These are phyloP conservation scores for Beaufortia kweichowensis DNA, from an alignment of 2,113 vertebrate genomes.

Conservation along the genomic window DNA sequence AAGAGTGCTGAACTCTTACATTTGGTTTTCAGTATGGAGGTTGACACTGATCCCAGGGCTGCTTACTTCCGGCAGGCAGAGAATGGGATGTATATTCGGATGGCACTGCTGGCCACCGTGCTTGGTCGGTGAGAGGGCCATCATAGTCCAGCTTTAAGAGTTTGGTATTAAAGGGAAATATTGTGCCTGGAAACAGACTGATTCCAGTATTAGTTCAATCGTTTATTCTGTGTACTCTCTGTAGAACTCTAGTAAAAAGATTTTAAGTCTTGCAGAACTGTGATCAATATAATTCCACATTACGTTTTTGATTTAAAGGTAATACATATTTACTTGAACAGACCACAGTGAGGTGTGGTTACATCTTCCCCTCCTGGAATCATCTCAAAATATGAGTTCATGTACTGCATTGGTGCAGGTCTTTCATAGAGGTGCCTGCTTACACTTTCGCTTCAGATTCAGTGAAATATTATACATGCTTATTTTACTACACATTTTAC, in stretches of 20 bases:
- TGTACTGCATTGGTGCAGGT: not conserved
- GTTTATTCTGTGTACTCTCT: conserved; percentile 4
- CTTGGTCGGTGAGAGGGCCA: conserved; percentile 77
- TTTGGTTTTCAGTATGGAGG: conserved; percentile 77
- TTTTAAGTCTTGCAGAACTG: not conserved
- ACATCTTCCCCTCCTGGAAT: not conserved
- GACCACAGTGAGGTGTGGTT: conserved; percentile 12
- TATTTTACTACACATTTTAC: not conserved
- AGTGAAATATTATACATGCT: not conserved
- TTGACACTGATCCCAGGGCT: conserved; percentile 91
- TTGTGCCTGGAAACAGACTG: not conserved
- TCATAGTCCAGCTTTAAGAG: not conserved
- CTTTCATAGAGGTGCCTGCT: not conserved
- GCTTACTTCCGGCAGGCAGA: conserved; percentile 96
- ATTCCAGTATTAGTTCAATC: not conserved
- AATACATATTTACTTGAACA: not conserved
- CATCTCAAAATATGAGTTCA: not conserved
- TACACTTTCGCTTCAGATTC: not conserved
- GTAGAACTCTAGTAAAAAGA: not conserved
- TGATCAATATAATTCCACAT: not conserved
- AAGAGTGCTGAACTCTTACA: not conserved
- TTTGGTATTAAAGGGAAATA: conserved; percentile 1
- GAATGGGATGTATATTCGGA: conserved; percentile 96
- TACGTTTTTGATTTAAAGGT: not conserved
- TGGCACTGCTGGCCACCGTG: conserved; percentile 92